Evolutionary conservation across 2,888 invertebrate species (phyloP), one percentile per base, ranked within the genome.

Genomic region (Drosophila mercatorum): DNA sequence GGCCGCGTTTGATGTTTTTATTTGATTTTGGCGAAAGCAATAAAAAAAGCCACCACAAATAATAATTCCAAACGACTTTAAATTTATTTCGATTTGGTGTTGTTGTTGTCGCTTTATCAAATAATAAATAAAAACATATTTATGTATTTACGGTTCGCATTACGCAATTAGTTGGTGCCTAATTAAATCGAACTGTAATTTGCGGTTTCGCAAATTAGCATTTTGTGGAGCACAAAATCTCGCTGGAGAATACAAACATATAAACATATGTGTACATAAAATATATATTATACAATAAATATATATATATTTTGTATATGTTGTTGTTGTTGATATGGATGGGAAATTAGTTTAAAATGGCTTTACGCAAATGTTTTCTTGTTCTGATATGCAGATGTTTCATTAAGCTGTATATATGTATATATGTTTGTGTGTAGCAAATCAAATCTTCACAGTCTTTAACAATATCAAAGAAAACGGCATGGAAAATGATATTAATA

Each of bases 1-100:
- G 53, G 75, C 75, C 78, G 75, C 86, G 58, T 81, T 85, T 82
- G 78, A 82, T 60, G 73, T 72, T 47, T 5, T 41, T 52, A 58
- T 40, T 38, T n/a, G 66, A 28, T 58, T 52, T 17, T 14, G 38
- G 47, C 40, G 14, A 51, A 26, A 53, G 41, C 41, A 17, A 47
- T 28, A 55, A 12, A 41, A 55, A 41, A n/a, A 5, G 6, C 52
- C 63, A 40, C 57, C 26, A 31, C 51, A 53, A 56, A 65, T 58
- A 56, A 55, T 52, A 44, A 61, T 70, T 41, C 43, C 56, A 57
- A 67, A 65, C 58, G 52, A 76, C 72, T 72, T 64, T 61, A 68
- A 64, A 83, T 80, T 68, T 66, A 75, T 83, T 70, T 60, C 47
- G 34, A 65, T 66, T 67, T 78, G 75, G 85, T 79, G 67, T 57